These are phyloP conservation scores for Paralinhomoeus sp. DNA, from an alignment of 2,888 invertebrate species.

Conservation along the genomic window DNA sequence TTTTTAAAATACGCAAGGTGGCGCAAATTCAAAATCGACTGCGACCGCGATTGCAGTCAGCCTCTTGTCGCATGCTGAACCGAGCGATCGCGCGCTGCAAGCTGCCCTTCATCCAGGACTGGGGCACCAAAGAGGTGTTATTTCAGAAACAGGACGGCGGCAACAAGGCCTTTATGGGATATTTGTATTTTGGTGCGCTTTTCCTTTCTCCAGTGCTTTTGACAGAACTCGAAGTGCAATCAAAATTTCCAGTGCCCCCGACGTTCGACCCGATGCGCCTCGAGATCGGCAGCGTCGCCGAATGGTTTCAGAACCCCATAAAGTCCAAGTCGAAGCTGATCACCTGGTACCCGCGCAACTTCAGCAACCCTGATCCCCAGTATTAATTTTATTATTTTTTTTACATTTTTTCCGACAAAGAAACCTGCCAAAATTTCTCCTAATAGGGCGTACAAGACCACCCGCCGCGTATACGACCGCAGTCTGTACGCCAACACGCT, in stretches of 20 bases:
- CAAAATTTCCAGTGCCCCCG: conserved; percentile 15
- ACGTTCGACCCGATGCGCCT: conserved; percentile 22
- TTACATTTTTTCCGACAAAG: no score
- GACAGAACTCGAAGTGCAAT: not conserved
- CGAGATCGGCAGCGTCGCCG: conserved; percentile 20
- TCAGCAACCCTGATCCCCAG: conserved; percentile 21
- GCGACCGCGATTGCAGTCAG: conserved; percentile 8
- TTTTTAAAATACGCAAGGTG: not conserved
- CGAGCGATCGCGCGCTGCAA: conserved; percentile 20
- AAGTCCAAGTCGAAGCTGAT: conserved; percentile 7
- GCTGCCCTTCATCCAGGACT: conserved; percentile 20
- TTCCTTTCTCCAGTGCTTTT: not conserved
- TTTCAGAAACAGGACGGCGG: conserved; percentile 18
- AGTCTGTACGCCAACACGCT: no score
- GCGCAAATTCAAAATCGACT: not conserved
- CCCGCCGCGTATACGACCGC: no score
- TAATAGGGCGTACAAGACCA: no score
- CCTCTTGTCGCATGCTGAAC: conserved; percentile 19
- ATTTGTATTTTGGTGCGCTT: conserved; percentile 22
- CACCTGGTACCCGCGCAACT: conserved; percentile 23
- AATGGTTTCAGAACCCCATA: conserved; percentile 22
- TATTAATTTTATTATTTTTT: no score
- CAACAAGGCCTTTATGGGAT: conserved; percentile 24
- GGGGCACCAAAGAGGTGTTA: conserved; percentile 23
- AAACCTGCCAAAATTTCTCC: no score